Percentiles rank a stretch among this genome's conserved stretches.
Evolutionary conservation across 2,797 vertebrate species (phyloP).

Genomic region (Epinephelus coioides): DNA sequence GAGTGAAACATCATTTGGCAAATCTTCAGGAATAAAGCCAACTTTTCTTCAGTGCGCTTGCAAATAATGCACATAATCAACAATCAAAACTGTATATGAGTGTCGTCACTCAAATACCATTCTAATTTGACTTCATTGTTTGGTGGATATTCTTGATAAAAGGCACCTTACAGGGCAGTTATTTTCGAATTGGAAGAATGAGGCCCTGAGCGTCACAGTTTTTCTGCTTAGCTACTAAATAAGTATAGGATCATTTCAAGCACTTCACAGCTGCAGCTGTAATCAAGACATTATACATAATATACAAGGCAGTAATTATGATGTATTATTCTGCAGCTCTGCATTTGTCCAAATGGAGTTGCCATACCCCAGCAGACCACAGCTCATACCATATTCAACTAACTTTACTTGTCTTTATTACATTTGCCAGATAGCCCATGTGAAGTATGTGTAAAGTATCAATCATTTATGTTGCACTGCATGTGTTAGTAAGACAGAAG

Average conservation of each 20-base stretch:
- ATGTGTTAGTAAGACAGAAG: too few relatives aligned
- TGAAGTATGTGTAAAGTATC: too few relatives aligned
- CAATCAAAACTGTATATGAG: too few relatives aligned
- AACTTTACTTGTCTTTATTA: too few relatives aligned
- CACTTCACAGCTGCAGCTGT: slow-evolving; percentile 3
- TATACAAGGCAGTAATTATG: background rate
- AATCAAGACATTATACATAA: background rate
- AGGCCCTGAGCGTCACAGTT: background rate
- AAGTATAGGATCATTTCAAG: background rate
- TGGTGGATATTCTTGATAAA: background rate
- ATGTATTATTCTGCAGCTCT: too few relatives aligned
- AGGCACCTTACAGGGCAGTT: background rate
- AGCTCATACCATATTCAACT: too few relatives aligned
- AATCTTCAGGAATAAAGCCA: background rate
- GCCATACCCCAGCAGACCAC: too few relatives aligned
- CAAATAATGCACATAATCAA: background rate
- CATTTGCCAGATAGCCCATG: too few relatives aligned
- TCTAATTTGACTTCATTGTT: background rate
- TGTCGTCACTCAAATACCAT: too few relatives aligned
- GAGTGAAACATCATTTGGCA: background rate
- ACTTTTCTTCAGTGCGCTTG: background rate
- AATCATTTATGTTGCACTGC: too few relatives aligned
- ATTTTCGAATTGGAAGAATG: background rate
- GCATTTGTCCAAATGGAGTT: too few relatives aligned
- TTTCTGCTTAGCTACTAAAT: background rate